Evolutionary conservation across 1,140 invertebrate genomes (phyloP), one percentile per base, ranked within the genome.

Genomic region (Sinonovacula constricta): DNA sequence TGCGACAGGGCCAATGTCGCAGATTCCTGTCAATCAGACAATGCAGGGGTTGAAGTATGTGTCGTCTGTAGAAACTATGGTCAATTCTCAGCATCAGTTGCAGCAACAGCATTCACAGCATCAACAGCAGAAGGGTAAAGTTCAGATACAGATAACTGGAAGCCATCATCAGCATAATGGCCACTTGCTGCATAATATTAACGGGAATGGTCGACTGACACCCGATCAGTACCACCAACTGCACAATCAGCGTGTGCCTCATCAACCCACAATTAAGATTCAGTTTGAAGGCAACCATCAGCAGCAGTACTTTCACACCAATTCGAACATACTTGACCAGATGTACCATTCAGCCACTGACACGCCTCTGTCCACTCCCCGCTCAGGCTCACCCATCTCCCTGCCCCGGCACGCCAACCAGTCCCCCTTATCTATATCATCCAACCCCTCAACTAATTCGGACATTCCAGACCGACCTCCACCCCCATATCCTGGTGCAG

Each of bases 1-100:
- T 5, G 97, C 97, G 0, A 96, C 97, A 10, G 96, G 96, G 18
- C 77, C 78, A 18, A 34, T 71, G 22, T 62, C 65, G 26, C 60
- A 45, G 14, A 31, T 53, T 15, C 30, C 79, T 45, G 39, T 45
- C 7, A 45, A 45, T 45, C 39, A 45, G 36, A 59, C 51, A 5
- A 92, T 93, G 3, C 4, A 95, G 18, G 95, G 95, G 5, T 95
- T 95, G 0, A 95, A 95, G 7, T 96, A 96, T 83, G 94, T 95
- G 34, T 94, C 94, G 34, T 95, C 95, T 3, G 94, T 95, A 70
- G 95, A 95, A 87, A 94, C 95, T 83, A 95, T 95, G 83, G 70
- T 79, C 10, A 80, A 57, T 45, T 70, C 66, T 14, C 67, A 63
- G 28, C 51, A 45, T 33, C 66, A 65, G 34, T 56, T 53, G 10